Conservation (phyloP, 2,113 vertebrate genomes). For the Hemiscyllium ocellatum region DNA sequence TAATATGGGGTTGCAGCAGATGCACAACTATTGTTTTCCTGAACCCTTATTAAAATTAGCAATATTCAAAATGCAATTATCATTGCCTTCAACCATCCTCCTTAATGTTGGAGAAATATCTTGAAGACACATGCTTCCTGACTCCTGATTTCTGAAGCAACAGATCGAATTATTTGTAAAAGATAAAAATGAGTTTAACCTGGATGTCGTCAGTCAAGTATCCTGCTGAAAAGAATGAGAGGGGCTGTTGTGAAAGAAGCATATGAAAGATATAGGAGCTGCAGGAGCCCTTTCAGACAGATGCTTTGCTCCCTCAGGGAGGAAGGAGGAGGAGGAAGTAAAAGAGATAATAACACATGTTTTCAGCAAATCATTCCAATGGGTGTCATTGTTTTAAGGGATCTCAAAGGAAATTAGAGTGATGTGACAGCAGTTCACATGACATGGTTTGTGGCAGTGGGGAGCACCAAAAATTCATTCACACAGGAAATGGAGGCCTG, state of each 20-base stretch:
- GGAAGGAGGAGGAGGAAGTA: slow-evolving; percentile 47
- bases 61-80: not conserved
- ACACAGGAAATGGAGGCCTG: slow-evolving; percentile 45
- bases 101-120: not conserved
- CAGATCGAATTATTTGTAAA: not conserved
- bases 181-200: slow-evolving; percentile 30
- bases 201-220: slow-evolving; percentile 39
- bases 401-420: slow-evolving; percentile 44
- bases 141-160: not conserved
- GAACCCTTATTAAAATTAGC: not conserved
- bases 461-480: not conserved
- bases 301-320: slow-evolving; percentile 49
- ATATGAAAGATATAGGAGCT: slow-evolving; percentile 39
- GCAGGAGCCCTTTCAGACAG: slow-evolving; percentile 42
- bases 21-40: not conserved
- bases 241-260: slow-evolving; percentile 33
- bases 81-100: not conserved
- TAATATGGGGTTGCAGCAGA: no score
- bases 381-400: slow-evolving; percentile 41
- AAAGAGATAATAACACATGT: slow-evolving; percentile 46
- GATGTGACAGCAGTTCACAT: slow-evolving; percentile 46
- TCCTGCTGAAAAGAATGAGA: slow-evolving; percentile 38
- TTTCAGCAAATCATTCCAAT: slow-evolving; percentile 45
- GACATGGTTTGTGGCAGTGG: slow-evolving; percentile 37
- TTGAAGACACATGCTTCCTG: not conserved